Percentiles rank a stretch among this genome's conserved stretches.
Evolutionary conservation across 2,888 invertebrate species (phyloP).

Genomic region (Tigriopus californicus): DNA sequence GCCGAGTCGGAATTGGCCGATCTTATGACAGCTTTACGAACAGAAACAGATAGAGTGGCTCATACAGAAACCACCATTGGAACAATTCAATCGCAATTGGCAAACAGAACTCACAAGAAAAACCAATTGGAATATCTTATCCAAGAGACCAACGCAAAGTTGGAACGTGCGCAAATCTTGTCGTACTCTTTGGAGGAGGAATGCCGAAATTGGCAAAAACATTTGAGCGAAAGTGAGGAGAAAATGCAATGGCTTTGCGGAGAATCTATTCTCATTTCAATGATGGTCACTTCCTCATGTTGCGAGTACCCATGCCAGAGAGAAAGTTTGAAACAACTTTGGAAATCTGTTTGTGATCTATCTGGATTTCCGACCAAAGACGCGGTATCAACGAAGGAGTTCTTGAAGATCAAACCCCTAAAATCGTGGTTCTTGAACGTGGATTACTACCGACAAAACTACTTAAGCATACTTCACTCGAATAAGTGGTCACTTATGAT

Average conservation of each 20-base stretch:
- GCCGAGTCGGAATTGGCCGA: slow-evolving; percentile 55
- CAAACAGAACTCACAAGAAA: not conserved
- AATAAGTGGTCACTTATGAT: slow-evolving; percentile 7
- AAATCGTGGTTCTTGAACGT: not conserved
- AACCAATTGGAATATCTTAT: not conserved
- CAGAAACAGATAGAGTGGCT: slow-evolving; percentile 61
- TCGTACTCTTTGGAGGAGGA: slow-evolving; percentile 15
- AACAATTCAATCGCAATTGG: slow-evolving; percentile 3
- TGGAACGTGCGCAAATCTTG: slow-evolving; percentile 12
- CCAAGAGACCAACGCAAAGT: not conserved
- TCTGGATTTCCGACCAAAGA: not conserved
- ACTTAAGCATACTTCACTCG: not conserved
- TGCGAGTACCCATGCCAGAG: not conserved
- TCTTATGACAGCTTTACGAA: slow-evolving; percentile 51
- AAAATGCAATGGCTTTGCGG: slow-evolving; percentile 18
- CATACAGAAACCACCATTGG: slow-evolving; percentile 42
- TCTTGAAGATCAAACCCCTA: not conserved
- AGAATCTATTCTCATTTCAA: slow-evolving; percentile 17
- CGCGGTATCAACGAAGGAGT: not conserved
- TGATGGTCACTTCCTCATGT: slow-evolving; percentile 18
- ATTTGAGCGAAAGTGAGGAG: slow-evolving; percentile 15
- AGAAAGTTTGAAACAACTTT: not conserved
- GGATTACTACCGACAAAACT: slow-evolving; percentile 5
- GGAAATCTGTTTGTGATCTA: not conserved
- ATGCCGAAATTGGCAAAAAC: not conserved